Conservation (phyloP, 2,797 vertebrate species). For the Macropodus opercularis region DNA sequence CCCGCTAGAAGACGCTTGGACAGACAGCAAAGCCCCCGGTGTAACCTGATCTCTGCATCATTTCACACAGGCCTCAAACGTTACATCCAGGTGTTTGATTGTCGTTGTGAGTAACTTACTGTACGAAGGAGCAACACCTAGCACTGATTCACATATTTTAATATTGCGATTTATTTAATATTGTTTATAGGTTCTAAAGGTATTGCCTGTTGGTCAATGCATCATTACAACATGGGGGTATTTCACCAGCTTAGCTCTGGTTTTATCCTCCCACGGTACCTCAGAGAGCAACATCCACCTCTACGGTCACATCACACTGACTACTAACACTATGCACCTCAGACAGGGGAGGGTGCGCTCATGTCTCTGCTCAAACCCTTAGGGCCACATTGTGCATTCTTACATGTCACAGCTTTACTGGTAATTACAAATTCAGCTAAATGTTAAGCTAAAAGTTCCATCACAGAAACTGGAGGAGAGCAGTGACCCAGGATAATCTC, state of each 20-base stretch:
- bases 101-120: background rate
- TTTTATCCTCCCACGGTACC: slow-evolving; percentile 41
- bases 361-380: slow-evolving; percentile 11
- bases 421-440: background rate
- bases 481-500: slow-evolving; percentile 27
- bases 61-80: slow-evolving; percentile 14
- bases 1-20: too few species aligned
- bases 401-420: background rate
- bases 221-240: slow-evolving; percentile 19
- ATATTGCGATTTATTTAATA: background rate
- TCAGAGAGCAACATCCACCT: slow-evolving; percentile 37
- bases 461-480: slow-evolving; percentile 15
- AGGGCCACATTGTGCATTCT: background rate
- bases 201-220: background rate
- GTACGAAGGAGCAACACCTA: background rate
- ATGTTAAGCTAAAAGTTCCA: background rate
- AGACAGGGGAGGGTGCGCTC: background rate
- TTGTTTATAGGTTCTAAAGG: background rate
- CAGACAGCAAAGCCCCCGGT: too few species aligned
- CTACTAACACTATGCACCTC: slow-evolving; percentile 28
- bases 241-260: slow-evolving; percentile 9
- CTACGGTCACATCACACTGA: slow-evolving; percentile 39
- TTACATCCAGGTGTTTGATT: background rate
- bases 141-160: background rate
- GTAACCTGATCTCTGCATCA: too few species aligned